Evolutionary conservation across 2,113 vertebrate species (phyloP).

Genomic region (Callospermophilus lateralis): DNA sequence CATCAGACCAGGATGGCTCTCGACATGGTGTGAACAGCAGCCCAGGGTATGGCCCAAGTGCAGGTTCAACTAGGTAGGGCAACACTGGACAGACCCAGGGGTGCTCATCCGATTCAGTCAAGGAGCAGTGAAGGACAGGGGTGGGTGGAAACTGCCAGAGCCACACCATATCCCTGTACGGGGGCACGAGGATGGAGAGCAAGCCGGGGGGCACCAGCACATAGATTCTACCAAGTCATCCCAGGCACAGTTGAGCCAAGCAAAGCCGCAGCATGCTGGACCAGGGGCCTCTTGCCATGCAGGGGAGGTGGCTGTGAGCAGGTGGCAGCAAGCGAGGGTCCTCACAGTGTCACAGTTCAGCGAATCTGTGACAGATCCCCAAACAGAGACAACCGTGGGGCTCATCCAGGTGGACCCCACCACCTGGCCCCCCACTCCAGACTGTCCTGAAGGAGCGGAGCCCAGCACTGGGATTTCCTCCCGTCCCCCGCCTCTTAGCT

Average conservation of each 20-base stretch:
- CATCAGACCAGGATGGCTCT: neutral
- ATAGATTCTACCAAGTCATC: too few species aligned
- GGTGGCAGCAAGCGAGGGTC: neutral
- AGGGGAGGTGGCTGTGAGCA: neutral
- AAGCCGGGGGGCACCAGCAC: too few species aligned
- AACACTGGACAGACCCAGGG: rapidly evolving
- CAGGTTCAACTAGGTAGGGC: rapidly evolving
- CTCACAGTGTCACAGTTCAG: neutral
- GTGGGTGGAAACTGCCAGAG: too few species aligned
- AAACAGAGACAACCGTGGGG: neutral
- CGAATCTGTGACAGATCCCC: neutral
- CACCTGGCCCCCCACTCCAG: too few species aligned
- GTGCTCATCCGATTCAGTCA: neutral
- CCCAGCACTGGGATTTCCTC: neutral
- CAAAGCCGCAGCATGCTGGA: neutral
- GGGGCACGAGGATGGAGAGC: too few species aligned
- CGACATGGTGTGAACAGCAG: neutral
- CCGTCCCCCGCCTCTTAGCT: neutral
- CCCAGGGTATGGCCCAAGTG: rapidly evolving
- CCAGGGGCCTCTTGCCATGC: neutral
- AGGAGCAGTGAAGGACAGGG: too few species aligned
- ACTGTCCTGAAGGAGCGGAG: too few species aligned
- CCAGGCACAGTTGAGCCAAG: neutral
- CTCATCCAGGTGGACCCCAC: neutral
- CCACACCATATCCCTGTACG: too few species aligned